These are phyloP conservation scores for Urocynchramus pylzowi DNA, from an alignment of 2,113 vertebrate species.

Conservation along the genomic window DNA sequence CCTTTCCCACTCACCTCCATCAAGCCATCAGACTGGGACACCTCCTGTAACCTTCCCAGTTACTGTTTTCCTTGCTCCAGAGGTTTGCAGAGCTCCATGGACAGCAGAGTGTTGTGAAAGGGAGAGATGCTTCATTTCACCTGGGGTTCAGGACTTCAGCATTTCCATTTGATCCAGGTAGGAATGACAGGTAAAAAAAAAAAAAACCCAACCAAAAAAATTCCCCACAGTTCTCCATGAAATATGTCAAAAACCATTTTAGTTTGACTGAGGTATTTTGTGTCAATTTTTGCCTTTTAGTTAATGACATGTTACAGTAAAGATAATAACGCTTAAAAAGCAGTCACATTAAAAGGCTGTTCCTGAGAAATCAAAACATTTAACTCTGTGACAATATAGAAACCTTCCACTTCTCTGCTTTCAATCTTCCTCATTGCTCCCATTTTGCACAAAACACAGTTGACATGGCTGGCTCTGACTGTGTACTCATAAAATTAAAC, in stretches of 20 bases:
- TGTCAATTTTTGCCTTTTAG: neutral
- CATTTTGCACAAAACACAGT: neutral
- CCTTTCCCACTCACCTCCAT: neutral
- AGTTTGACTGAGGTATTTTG: neutral
- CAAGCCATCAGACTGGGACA: neutral
- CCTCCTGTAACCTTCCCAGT: neutral
- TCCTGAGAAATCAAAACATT: slow-evolving; percentile 30
- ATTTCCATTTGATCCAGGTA: neutral
- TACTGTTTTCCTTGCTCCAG: neutral
- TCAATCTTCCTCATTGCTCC: neutral
- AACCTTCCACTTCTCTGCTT: neutral
- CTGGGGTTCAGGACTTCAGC: neutral
- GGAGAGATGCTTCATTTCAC: accelerated
- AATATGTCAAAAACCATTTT: neutral
- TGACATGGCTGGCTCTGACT: neutral
- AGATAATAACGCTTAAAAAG: slow-evolving; percentile 16
- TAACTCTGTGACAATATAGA: neutral
- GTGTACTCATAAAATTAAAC: neutral
- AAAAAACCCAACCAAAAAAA: neutral
- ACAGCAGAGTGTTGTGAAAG: neutral
- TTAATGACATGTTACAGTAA: neutral
- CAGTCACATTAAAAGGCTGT: neutral
- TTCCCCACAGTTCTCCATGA: neutral
- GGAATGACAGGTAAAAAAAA: neutral
- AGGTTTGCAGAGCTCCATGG: neutral